Base-by-base conservation (phyloP, 2,888 invertebrate species). In the Odontothrips loti region DNA sequence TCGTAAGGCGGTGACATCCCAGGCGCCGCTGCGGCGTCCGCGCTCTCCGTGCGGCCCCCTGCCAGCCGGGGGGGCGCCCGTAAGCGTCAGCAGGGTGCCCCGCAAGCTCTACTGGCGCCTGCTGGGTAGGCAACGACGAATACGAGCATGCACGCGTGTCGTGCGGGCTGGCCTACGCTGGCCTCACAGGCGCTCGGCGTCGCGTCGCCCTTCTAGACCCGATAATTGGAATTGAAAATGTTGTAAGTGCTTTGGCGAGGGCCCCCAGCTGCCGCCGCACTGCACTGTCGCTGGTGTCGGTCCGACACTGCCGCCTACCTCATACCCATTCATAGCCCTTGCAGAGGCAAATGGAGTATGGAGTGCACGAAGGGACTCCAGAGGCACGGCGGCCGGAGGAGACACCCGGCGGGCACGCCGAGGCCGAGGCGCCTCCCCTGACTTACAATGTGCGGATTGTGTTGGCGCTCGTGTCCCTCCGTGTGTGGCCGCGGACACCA, bases 361-460 rank as follows among this genome's bases (percentile, higher is more conserved):
- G n/a, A n/a, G n/a, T n/a, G n/a, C n/a, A n/a, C n/a, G n/a, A n/a
- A n/a, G n/a, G n/a, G n/a, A n/a, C n/a, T n/a, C n/a, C n/a, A n/a
- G n/a, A n/a, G n/a, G n/a, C n/a, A n/a, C n/a, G n/a, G n/a, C n/a
- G 23, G 68, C 68, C 23, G 23, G 9, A n/a, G n/a, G 68, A 11
- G 23, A 20, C 68, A 23, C 68, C 68, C 27, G 12, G 68, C 27
- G 23, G 1, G 68, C 23, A 11, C 27, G 68, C 9, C 23, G 23
- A 12, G 58, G 58, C 27, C 68, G 68, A 27, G 68, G 68, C 68
- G 68, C 68, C 68, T 23, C 68, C 27, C 27, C 68, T 75, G 68
- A 75, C 68, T 75, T 27, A 75, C 68, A 75, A 27, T 75, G 68
- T 23, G 68, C 27, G 68, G 68, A 68, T 68, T 68, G 68, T 68